Evolutionary conservation across 1,140 invertebrate genomes (phyloP), one percentile per base, ranked within the genome.

Genomic region (Procambarus clarkii): DNA sequence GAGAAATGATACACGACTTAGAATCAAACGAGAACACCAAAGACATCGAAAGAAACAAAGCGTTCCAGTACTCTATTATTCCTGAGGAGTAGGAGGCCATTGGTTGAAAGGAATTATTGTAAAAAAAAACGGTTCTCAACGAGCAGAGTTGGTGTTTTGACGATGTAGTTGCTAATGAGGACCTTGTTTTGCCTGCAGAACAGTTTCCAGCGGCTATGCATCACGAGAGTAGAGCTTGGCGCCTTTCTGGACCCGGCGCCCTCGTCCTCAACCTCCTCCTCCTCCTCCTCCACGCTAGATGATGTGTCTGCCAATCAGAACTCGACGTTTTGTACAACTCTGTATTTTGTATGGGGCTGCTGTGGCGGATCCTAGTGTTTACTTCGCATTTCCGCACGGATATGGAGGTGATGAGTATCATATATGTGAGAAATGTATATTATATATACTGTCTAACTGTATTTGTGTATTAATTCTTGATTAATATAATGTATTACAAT

Each of bases 131-230:
- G 0, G 34, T 34, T 34, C 34, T 34, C 34, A 34, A 34, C 34
- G 1, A 1, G 34, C 34, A 34, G 34, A 34, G 34, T 34, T 34
- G 34, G 34, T 34, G 34, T 34, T 34, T 34, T 34, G 34, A 34
- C 34, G 34, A 34, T 34, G 34, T 34, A 34, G 34, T 34, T 34
- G 34, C 34, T 34, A 34, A 34, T 34, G 34, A 34, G 34, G 34
- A 34, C 34, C 34, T 54, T 54, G 13, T 18, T 64, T 44, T 24
- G 18, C 34, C 71, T 13, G 77, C 84, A 86, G 84, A 86, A 54
- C 84, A 86, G 84, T 86, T 86, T 74, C 84, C 84, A 34, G 84
- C 84, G n/a, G 84, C 84, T 5, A 86, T 86, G 84, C 84, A 86
- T 69, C 84, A 86, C 84, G 84, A 86, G 84, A 86, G 84, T 44